A percentile compares a stretch with the other conserved stretches of the same genome.
Conservation (phyloP, 2,113 vertebrate genomes). For the Periophthalmus modestus region DNA sequence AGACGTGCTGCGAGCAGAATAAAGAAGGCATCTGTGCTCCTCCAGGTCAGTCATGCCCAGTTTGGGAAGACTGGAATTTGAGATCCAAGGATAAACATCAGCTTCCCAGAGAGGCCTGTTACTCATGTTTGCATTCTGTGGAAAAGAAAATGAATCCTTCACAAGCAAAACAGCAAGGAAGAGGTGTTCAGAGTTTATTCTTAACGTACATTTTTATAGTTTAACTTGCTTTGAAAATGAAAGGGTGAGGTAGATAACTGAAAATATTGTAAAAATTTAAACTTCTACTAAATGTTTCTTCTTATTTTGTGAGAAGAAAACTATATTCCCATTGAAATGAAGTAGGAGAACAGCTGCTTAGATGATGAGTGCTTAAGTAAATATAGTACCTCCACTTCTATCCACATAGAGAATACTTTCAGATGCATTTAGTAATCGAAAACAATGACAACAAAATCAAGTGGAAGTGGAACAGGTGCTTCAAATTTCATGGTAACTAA, state of each 20-base stretch:
- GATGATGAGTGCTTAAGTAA: slow-evolving; percentile 74
- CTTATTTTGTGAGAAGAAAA: slow-evolving; percentile 50
- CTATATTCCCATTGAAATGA: slow-evolving; percentile 60
- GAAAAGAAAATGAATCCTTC: slow-evolving; percentile 62
- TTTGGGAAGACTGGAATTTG: slow-evolving; percentile 76
- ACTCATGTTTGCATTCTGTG: slow-evolving; percentile 68
- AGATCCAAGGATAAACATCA: slow-evolving; percentile 78
- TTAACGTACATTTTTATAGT: slow-evolving; percentile 23
- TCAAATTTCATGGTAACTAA: slow-evolving; percentile 28
- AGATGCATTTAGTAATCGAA: slow-evolving; percentile 75
- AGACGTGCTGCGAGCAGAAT: slow-evolving; percentile 63
- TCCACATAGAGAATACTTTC: slow-evolving; percentile 70
- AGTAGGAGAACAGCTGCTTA: slow-evolving; percentile 66
- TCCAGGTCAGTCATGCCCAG: slow-evolving; percentile 73
- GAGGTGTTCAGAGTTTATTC: slow-evolving; percentile 62
- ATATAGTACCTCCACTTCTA: slow-evolving; percentile 35
- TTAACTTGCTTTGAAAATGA: neutral
- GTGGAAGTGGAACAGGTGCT: slow-evolving; percentile 71
- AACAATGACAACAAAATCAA: slow-evolving; percentile 73
- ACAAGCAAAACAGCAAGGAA: slow-evolving; percentile 64
- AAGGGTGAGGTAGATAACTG: neutral
- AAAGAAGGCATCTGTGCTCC: slow-evolving; percentile 77
- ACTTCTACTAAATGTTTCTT: slow-evolving; percentile 14
- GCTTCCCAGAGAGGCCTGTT: slow-evolving; percentile 63
- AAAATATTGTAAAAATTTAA: no score